Base-by-base conservation (phyloP, 2,113 vertebrate genomes). In the Corythornis vintsioides region DNA sequence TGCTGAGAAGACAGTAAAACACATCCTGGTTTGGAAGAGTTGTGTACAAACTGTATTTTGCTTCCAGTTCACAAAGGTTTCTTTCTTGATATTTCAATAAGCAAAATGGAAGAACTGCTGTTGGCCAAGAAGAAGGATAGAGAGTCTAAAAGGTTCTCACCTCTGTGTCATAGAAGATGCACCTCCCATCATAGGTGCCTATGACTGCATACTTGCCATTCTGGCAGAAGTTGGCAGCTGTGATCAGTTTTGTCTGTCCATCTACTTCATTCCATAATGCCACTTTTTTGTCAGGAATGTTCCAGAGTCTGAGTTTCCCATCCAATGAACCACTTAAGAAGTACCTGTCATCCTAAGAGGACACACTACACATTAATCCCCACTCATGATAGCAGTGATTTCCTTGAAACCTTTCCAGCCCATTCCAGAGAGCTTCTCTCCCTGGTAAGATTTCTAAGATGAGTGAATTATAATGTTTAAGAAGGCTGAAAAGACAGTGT, bases 151-250 rank as follows among this genome's bases (percentile, higher is more conserved):
- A 71, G 47, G 60, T 22, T 84, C 61, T 95, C 97, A 99, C 99
- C 99, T 99, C 99, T 4, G 99, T 99, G 96, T 99, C 99, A 73
- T 99, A 99, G 97, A 99, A 99, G 95, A 99, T 99, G 96, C 99
- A 99, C 57, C 99, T 98, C 33, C 99, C 99, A 50, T 99, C 99
- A 0, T 99, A 99, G 13, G 99, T 99, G 70, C 99, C 99, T 52
- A 99, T 99, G 67, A 99, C 99, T 0, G 99, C 99, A 0, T 99
- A 99, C 96, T 99, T 99, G 85, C 99, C 99, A 45, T 99, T 99
- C 95, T 99, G 99, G 96, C 99, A 99, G 97, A 99, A 99, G 96
- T 99, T 99, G 42, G 99, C 99, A 40, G 99, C 99, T n/a, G 99
- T 99, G 91, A 99, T 99, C 94, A 99, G 97, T 70, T 99, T 99